phyloP scores from a whole-genome alignment of 1,140 invertebrate species.

The Tribolium castaneum region DNA sequence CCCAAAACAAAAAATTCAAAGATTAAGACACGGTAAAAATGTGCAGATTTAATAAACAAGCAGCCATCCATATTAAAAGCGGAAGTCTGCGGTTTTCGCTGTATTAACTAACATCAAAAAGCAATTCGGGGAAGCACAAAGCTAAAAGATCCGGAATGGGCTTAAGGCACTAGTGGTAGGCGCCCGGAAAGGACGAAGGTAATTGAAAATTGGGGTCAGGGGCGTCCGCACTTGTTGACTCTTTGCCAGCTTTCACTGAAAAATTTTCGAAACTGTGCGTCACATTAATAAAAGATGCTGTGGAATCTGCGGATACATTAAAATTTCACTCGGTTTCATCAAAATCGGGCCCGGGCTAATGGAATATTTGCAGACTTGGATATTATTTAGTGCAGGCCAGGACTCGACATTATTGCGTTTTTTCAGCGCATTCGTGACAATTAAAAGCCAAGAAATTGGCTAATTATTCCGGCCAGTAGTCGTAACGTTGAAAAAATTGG shows the following conservation, averaged over 20 bases:
- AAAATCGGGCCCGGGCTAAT: neutral
- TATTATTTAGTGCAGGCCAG: neutral
- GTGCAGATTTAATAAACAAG: neutral
- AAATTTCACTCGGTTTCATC: neutral
- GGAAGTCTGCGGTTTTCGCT: neutral
- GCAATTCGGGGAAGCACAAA: slow-evolving; percentile 16
- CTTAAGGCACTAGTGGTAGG: neutral
- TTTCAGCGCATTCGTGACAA: neutral
- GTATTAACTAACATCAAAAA: slow-evolving; percentile 10
- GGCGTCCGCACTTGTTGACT: slow-evolving; percentile 5
- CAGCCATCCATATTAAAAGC: slow-evolving; percentile 3
- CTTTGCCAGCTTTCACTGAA: neutral
- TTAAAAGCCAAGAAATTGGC: neutral
- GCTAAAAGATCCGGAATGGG: slow-evolving; percentile 19
- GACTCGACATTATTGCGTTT: neutral
- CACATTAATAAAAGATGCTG: neutral
- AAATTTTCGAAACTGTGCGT: neutral
- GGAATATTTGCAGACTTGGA: neutral
- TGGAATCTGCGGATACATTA: neutral
- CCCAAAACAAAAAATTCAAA: neutral
- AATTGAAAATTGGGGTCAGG: slow-evolving; percentile 14
- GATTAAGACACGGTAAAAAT: neutral
- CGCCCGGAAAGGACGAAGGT: slow-evolving; percentile 4
- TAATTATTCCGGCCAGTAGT: no score
- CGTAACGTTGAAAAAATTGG: no score